Evolutionary conservation across 2,797 vertebrate species (phyloP).

Genomic region (Chrosomus eos): DNA sequence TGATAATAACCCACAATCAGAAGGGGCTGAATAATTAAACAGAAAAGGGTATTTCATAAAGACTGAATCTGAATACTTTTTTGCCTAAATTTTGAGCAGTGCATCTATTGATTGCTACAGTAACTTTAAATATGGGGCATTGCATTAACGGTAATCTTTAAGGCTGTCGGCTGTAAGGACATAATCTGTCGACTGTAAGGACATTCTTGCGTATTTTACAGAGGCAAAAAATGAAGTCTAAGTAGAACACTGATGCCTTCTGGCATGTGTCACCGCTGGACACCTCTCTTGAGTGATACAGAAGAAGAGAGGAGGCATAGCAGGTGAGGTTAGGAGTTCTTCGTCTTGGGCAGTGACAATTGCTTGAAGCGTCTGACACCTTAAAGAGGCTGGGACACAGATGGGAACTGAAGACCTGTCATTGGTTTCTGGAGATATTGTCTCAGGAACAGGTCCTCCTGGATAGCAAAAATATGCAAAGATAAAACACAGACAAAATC

Average conservation of each 20-base stretch:
- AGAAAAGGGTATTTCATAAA: not conserved
- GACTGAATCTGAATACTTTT: not conserved
- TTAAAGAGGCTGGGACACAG: conserved; percentile 34
- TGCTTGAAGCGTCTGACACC: conserved; percentile 42
- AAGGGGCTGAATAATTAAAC: not conserved
- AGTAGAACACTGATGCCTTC: conserved; percentile 47
- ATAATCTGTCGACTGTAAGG: not conserved
- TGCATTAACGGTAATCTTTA: conserved; percentile 5
- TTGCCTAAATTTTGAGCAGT: not conserved
- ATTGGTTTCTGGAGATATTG: conserved; percentile 34
- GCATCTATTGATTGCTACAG: not conserved
- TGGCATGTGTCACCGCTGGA: conserved; percentile 30
- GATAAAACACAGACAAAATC: conserved; percentile 9
- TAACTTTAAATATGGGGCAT: not conserved
- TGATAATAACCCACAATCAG: not conserved
- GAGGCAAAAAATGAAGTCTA: conserved; percentile 30
- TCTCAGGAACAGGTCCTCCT: conserved; percentile 7
- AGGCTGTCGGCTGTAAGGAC: not conserved
- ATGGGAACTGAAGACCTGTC: conserved; percentile 42
- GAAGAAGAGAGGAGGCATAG: conserved; percentile 17
- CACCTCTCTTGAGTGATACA: conserved; percentile 43
- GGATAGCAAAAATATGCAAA: not conserved
- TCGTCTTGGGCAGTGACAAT: conserved; percentile 39
- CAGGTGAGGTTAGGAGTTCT: conserved; percentile 36
- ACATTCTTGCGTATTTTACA: conserved; percentile 28